These are phyloP conservation scores for Macroramphosus scolopax DNA, from an alignment of 2,797 vertebrate species.

Conservation along the genomic window DNA sequence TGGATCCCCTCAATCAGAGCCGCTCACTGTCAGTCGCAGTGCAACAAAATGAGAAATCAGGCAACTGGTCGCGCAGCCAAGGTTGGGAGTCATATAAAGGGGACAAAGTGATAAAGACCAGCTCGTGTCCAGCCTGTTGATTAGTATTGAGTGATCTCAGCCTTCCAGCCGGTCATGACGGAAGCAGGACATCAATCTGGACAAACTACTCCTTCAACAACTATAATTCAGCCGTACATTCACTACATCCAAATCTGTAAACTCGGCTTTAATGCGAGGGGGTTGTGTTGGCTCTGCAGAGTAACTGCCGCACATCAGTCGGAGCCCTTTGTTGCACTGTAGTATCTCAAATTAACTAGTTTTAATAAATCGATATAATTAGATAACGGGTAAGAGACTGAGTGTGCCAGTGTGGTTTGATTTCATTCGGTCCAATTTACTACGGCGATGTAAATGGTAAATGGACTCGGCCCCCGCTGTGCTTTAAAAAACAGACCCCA, in stretches of 20 bases:
- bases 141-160: conserved; percentile 73
- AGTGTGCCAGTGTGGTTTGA: conserved; percentile 41
- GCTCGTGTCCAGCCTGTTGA: conserved; percentile 78
- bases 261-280: conserved; percentile 5
- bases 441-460: conserved; percentile 49
- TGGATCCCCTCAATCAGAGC: conserved; percentile 89
- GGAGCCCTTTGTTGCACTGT: conserved; percentile 20
- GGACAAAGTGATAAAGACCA: conserved; percentile 81
- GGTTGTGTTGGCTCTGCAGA: conserved; percentile 13
- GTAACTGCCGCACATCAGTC: conserved; percentile 3
- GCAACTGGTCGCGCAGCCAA: conserved; percentile 75
- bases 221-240: conserved; percentile 41
- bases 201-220: conserved; percentile 58
- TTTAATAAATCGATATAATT: conserved; percentile 47
- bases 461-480: conserved; percentile 44
- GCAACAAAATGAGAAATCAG: conserved; percentile 79
- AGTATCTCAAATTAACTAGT: conserved; percentile 39
- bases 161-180: conserved; percentile 61
- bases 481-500: conserved; percentile 39
- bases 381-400: conserved; percentile 29
- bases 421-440: conserved; percentile 55
- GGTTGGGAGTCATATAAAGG: conserved; percentile 80
- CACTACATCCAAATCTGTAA: conserved; percentile 23
- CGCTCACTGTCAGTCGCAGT: conserved; percentile 75
- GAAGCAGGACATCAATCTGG: conserved; percentile 65